phyloP scores from a whole-genome alignment of 2,888 invertebrate species.

The Orthonevra nobilis region DNA sequence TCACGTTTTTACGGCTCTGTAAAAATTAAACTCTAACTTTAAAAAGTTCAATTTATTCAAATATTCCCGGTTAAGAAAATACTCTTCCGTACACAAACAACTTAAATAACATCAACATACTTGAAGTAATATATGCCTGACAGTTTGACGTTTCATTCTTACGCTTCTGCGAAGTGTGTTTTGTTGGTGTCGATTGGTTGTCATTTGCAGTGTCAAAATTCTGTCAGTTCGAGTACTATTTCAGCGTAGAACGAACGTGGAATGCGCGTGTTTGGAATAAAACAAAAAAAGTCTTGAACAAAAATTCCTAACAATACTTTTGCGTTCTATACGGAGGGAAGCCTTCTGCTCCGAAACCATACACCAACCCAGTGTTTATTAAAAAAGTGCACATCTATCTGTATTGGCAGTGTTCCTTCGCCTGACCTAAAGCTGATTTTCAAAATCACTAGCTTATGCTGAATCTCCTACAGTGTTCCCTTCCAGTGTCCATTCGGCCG shows the following conservation, averaged over 20 bases:
- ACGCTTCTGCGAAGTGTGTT: too few relatives aligned
- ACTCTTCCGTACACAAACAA: too few relatives aligned
- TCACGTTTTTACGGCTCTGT: too few relatives aligned
- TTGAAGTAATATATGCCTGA: too few relatives aligned
- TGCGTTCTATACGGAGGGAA: conserved; percentile 16
- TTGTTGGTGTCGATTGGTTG: neutral
- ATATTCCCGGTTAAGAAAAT: too few relatives aligned
- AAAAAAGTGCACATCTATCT: conserved; percentile 2
- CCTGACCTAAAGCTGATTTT: neutral
- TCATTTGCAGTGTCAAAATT: neutral
- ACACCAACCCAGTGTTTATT: neutral
- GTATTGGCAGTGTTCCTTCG: neutral
- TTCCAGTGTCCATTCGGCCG: neutral
- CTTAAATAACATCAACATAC: too few relatives aligned
- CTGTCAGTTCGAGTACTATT: conserved; percentile 50
- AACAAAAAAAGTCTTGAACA: too few relatives aligned
- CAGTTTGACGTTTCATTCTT: too few relatives aligned
- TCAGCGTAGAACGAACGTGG: conserved; percentile 10
- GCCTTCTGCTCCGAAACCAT: neutral
- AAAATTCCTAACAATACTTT: conserved; percentile 21
- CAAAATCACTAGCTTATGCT: neutral
- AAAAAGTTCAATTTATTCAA: too few relatives aligned
- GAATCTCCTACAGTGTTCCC: conserved; percentile 14
- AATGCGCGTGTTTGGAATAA: too few relatives aligned
- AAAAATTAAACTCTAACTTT: too few relatives aligned